A percentile compares a stretch with the other conserved stretches of the same genome.
phyloP scores from a whole-genome alignment of 2,113 vertebrate species.

The Formicarius rufipectus region DNA sequence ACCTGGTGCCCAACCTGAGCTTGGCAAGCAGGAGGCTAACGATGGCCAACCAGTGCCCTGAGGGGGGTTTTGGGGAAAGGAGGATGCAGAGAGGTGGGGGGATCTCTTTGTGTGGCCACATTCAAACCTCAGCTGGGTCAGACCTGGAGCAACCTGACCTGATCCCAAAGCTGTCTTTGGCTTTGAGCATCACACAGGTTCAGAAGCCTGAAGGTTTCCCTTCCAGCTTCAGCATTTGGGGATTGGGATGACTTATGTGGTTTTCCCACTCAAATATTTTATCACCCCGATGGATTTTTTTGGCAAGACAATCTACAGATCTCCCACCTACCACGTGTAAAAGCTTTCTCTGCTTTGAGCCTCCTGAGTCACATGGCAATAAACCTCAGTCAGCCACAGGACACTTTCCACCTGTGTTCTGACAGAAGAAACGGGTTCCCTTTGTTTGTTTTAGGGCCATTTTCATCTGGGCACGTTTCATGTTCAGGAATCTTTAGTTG shows the following conservation, averaged over 20 bases:
- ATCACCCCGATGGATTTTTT: neutral
- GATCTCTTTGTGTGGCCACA: neutral
- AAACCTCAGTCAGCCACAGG: neutral
- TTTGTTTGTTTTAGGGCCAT: neutral
- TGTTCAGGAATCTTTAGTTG: neutral
- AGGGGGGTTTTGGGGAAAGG: neutral
- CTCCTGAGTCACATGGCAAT: neutral
- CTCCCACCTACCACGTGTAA: neutral
- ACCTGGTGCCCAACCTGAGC: neutral
- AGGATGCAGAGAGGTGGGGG: neutral
- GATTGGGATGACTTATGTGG: neutral
- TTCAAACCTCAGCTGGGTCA: neutral
- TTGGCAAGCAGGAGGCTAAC: neutral
- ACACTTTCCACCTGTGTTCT: neutral
- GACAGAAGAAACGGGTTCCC: neutral
- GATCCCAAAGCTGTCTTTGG: neutral
- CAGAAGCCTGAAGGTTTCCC: neutral
- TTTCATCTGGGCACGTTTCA: neutral
- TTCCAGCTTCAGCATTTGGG: neutral
- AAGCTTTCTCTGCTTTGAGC: neutral
- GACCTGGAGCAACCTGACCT: neutral
- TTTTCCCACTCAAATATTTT: neutral
- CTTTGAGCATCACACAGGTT: neutral
- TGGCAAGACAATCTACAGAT: neutral
- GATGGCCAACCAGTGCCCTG: neutral